phyloP scores from a whole-genome alignment of 1,140 invertebrate species.

The Aethina tumida region DNA sequence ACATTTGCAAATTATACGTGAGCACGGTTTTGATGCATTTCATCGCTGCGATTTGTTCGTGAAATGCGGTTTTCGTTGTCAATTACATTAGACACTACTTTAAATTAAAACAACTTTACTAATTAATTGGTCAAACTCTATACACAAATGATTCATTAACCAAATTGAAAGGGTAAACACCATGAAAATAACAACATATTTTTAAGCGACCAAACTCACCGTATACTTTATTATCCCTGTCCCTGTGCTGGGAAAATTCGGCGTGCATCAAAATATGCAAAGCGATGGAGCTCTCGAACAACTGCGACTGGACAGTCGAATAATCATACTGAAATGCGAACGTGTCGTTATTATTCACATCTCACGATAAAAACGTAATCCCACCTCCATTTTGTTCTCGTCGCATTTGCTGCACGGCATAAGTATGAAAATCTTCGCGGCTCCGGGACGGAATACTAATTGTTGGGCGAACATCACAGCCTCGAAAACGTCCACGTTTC shows the following conservation, averaged over 20 bases:
- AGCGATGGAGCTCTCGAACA: slow-evolving; percentile 68
- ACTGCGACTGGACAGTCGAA: slow-evolving; percentile 61
- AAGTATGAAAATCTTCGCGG: slow-evolving; percentile 73
- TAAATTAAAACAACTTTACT: too few relatives aligned
- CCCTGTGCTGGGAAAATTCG: slow-evolving; percentile 62
- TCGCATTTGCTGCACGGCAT: slow-evolving; percentile 71
- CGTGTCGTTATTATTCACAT: neutral
- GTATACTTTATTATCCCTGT: slow-evolving; percentile 58
- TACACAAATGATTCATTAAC: too few relatives aligned
- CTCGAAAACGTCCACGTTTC: slow-evolving; percentile 58
- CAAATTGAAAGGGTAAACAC: too few relatives aligned
- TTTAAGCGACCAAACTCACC: slow-evolving; percentile 46
- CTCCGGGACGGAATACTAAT: slow-evolving; percentile 72
- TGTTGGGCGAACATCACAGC: slow-evolving; percentile 65
- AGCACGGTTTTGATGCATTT: too few relatives aligned
- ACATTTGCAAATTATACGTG: too few relatives aligned
- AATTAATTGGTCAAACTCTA: too few relatives aligned
- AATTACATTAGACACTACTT: too few relatives aligned
- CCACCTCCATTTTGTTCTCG: slow-evolving; percentile 53
- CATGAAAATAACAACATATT: too few relatives aligned
- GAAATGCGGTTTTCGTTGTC: too few relatives aligned
- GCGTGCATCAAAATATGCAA: slow-evolving; percentile 76
- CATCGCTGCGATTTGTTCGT: too few relatives aligned
- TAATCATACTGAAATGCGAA: slow-evolving; percentile 57
- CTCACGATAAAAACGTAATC: slow-evolving; percentile 11